Conservation (phyloP, 2,888 invertebrate species). For the Diplolepis rosae region DNA sequence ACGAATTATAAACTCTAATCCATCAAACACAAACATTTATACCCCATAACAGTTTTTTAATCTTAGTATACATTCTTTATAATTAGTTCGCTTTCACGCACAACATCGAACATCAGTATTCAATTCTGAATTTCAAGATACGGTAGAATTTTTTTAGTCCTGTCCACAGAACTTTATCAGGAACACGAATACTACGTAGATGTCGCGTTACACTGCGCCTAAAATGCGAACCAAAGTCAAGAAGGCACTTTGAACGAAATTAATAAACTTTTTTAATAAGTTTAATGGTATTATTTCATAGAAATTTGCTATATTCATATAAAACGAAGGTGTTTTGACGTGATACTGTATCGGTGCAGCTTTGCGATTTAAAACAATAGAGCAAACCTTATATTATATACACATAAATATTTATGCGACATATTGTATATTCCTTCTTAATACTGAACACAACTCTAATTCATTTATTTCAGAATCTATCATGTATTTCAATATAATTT, state of each 20-base stretch:
- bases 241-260: conserved; percentile 61
- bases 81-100: conserved; percentile 33
- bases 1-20: conserved; percentile 37
- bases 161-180: conserved; percentile 35
- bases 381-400: conserved; percentile 7
- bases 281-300: background rate
- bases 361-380: background rate
- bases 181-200: conserved; percentile 35
- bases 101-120: conserved; percentile 44
- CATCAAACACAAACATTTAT: conserved; percentile 40
- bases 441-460: background rate
- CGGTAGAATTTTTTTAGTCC: conserved; percentile 26
- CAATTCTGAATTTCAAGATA: conserved; percentile 45
- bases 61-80: conserved; percentile 30
- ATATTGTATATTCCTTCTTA: background rate
- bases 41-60: conserved; percentile 32
- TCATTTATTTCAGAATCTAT: background rate
- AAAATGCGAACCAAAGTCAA: conserved; percentile 40
- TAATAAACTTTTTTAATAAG: conserved; percentile 47
- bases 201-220: background rate
- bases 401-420: conserved; percentile 17
- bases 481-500: background rate
- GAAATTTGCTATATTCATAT: background rate
- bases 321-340: background rate
- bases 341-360: conserved; percentile 3